phyloP scores from a whole-genome alignment of 2,888 invertebrate genomes.

The Spilosoma lubricipeda region DNA sequence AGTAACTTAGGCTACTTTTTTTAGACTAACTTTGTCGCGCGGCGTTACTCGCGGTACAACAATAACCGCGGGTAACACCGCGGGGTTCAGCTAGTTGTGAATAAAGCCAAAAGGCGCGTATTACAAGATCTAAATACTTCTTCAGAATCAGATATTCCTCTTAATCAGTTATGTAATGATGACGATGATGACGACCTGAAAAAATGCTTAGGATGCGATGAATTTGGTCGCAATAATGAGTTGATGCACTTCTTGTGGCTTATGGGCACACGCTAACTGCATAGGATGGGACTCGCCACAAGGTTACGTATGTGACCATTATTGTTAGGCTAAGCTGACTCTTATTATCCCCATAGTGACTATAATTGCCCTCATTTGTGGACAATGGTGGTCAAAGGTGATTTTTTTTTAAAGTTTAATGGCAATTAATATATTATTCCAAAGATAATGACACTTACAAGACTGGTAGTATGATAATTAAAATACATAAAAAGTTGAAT shows the following conservation, averaged over 20 bases:
- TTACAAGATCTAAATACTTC: conserved; percentile 30
- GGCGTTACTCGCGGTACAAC: too few relatives aligned
- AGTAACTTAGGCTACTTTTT: too few relatives aligned
- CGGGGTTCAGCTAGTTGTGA: too few relatives aligned
- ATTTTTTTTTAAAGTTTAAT: conserved; percentile 31
- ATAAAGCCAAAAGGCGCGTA: conserved; percentile 31
- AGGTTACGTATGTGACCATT: conserved; percentile 33
- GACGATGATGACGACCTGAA: conserved; percentile 34
- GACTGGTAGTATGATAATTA: conserved; percentile 12
- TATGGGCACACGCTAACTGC: conserved; percentile 34
- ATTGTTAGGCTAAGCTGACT: conserved; percentile 19
- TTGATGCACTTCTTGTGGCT: conserved; percentile 32
- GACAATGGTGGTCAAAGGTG: conserved; percentile 28
- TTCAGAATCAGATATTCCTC: conserved; percentile 27
- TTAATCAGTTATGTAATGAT: conserved; percentile 26
- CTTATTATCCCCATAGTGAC: conserved; percentile 24
- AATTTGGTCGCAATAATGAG: conserved; percentile 35
- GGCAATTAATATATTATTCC: not conserved
- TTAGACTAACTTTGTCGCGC: too few relatives aligned
- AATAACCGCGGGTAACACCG: too few relatives aligned
- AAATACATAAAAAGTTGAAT: conserved; percentile 19
- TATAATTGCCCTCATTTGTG: conserved; percentile 19
- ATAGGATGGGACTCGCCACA: conserved; percentile 37
- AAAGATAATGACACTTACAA: not conserved
- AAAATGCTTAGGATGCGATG: conserved; percentile 26